Evolutionary conservation across 2,113 vertebrate species (phyloP).

Genomic region (Glaucomys volans): DNA sequence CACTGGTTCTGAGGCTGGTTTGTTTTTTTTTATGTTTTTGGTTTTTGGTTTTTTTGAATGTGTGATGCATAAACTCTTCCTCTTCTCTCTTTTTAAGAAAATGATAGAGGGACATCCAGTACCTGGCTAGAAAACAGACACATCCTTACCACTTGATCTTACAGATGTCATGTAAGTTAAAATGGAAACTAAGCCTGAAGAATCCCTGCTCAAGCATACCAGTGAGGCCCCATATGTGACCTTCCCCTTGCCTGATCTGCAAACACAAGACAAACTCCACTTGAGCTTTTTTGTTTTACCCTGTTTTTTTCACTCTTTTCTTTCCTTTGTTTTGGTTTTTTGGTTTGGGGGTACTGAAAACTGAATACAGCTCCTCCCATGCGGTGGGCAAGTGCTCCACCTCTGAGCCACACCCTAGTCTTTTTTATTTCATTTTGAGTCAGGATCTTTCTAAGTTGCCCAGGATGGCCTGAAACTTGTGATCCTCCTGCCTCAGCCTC

Average conservation of each 20-base stretch:
- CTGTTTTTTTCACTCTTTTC: too few species aligned
- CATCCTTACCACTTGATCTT: neutral
- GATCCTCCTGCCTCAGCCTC: neutral
- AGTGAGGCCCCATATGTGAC: neutral
- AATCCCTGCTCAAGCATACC: neutral
- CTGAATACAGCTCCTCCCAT: neutral
- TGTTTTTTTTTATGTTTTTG: too few species aligned
- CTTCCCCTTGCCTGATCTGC: neutral
- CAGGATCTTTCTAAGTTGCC: neutral
- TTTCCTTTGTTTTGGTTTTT: neutral
- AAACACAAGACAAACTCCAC: neutral
- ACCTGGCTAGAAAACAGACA: neutral
- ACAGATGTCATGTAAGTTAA: neutral
- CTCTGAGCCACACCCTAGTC: neutral
- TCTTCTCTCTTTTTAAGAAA: constrained; percentile 13
- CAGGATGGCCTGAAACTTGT: neutral
- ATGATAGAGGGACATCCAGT: neutral
- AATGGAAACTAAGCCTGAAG: neutral
- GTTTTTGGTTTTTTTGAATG: too few species aligned
- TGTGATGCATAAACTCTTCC: neutral
- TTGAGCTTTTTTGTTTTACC: too few species aligned
- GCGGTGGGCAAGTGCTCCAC: neutral
- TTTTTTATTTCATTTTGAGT: neutral
- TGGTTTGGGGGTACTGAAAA: neutral
- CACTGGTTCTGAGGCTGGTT: neutral